Evolutionary conservation across 2,113 vertebrate genomes (phyloP), one percentile per base, ranked within the genome.

Genomic region (Ailurus styani): DNA sequence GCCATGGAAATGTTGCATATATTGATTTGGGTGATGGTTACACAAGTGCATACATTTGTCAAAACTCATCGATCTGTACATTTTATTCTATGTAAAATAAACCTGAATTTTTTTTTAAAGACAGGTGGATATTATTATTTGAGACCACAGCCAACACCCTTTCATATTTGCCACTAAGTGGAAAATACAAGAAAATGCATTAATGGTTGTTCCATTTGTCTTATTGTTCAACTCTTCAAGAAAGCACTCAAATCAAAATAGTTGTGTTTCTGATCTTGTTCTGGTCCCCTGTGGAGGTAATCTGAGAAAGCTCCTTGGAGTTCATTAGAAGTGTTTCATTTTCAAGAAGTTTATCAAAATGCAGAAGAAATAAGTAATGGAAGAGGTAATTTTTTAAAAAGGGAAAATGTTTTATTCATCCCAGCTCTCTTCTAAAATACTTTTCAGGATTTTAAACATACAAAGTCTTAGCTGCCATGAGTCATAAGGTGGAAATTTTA

Each of bases 171-270:
- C 92, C 73, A 55, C 42, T 87, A 77, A 97, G 82, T 95, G 60
- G 78, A 68, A 95, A 96, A 90, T 73, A 42, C 9, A 82, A 82
- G 87, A 86, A 92, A 91, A 84, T 40, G 75, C 83, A 89, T 37
- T 91, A 87, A 62, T 79, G 47, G 84, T 64, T 81, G 50, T 84
- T 95, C 87, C 96, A 47, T 95, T 97, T 90, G 75, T 57, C 75
- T 83, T 78, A 23, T 1, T 82, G 84, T 86, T 85, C 87, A 84
- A 40, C 96, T 90, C 79, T 90, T 97, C 96, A 96, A 84, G 90
- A 83, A 94, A 81, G 88, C 96, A 95, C 95, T 95, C 87, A 94
- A 97, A 97, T 98, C 96, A 97, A 81, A 92, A 85, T 97, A 97
- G 97, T 95, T 94, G 90, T 86, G 50, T 45, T 96, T 92, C 90